phyloP scores from a whole-genome alignment of 2,113 vertebrate species.

The Trachemys scripta region DNA sequence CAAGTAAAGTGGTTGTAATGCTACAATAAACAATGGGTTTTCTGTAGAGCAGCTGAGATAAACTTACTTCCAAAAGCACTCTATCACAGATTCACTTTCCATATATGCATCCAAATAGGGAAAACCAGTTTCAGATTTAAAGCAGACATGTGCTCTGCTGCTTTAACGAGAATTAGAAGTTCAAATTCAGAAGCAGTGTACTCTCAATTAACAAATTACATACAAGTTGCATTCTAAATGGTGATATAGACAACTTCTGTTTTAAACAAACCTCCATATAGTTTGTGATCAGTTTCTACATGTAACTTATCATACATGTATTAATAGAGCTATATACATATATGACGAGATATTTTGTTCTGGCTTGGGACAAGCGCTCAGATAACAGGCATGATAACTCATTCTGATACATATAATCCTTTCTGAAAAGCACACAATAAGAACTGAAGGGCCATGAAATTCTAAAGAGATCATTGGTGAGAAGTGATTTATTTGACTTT shows the following conservation, averaged over 20 bases:
- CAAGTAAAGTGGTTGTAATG: neutral
- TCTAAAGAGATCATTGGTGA: neutral
- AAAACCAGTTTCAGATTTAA: conserved; percentile 33
- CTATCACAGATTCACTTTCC: neutral
- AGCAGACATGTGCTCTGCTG: neutral
- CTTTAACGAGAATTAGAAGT: neutral
- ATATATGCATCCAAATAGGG: neutral
- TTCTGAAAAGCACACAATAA: neutral
- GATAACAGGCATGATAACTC: neutral
- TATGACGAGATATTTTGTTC: neutral
- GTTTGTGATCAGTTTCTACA: neutral
- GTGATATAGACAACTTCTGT: neutral
- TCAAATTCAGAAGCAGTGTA: conserved; percentile 3
- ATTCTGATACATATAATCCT: neutral
- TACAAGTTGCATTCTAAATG: neutral
- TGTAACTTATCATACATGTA: neutral
- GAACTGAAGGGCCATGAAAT: neutral
- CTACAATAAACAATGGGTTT: neutral
- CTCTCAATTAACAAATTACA: neutral
- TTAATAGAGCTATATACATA: conserved; percentile 1
- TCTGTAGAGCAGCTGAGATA: neutral
- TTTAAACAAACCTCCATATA: neutral
- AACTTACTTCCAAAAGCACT: neutral
- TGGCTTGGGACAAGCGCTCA: neutral
- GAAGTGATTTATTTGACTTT: neutral